A percentile compares a stretch with the other conserved stretches of the same genome.
Conservation (phyloP, 1,140 invertebrate species). For the Brachionus manjavacas region DNA sequence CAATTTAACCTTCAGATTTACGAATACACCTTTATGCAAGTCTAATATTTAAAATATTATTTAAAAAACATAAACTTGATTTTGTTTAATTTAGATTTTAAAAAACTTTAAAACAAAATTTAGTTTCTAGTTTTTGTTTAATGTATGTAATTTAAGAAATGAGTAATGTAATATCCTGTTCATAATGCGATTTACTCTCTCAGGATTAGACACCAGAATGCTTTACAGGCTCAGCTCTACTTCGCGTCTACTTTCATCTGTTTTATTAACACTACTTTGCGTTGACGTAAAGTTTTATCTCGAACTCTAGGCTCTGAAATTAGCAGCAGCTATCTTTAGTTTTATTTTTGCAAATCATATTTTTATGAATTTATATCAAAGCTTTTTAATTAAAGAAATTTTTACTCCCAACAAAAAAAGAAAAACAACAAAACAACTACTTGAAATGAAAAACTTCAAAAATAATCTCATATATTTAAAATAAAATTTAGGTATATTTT, state of each 20-base stretch:
- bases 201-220: not conserved
- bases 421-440: conserved; percentile 16
- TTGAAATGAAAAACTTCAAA: not conserved
- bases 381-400: not conserved
- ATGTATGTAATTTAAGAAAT: not conserved
- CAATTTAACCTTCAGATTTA: not conserved
- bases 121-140: not conserved
- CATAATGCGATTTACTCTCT: not conserved
- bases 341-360: not conserved
- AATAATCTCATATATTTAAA: conserved; percentile 8
- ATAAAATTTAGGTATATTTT: conserved; percentile 9
- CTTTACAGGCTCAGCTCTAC: not conserved
- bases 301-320: not conserved
- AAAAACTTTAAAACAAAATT: not conserved
- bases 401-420: not conserved
- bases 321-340: not conserved
- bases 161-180: not conserved
- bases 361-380: conserved; percentile 3
- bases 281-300: not conserved
- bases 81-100: not conserved
- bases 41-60: not conserved
- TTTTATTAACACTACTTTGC: not conserved
- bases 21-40: not conserved
- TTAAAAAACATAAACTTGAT: conserved; percentile 6
- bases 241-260: not conserved